A percentile compares a stretch with the other conserved stretches of the same genome.
Conservation (phyloP, 2,888 invertebrate genomes). For the Athetis lepigone region DNA sequence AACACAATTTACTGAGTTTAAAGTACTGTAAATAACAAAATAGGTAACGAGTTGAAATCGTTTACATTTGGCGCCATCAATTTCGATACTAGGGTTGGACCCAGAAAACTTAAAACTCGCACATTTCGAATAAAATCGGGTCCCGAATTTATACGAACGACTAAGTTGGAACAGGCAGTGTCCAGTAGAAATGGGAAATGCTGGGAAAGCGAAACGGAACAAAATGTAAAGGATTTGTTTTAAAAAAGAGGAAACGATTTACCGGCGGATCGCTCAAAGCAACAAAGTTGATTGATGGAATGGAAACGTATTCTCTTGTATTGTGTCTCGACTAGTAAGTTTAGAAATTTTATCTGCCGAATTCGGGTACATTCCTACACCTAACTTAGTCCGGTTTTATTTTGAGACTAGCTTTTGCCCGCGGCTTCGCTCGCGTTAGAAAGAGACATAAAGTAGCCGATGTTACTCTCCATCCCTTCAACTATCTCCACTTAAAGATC, state of each 20-base stretch:
- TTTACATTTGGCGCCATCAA: conserved; percentile 66
- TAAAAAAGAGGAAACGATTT: conserved; percentile 40
- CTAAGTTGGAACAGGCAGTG: conserved; percentile 44
- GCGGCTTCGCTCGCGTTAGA: no score
- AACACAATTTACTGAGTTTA: conserved; percentile 42
- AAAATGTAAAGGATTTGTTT: conserved; percentile 47
- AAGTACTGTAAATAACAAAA: conserved; percentile 58
- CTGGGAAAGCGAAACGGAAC: conserved; percentile 26
- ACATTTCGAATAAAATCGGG: conserved; percentile 34
- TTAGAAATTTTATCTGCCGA: not conserved
- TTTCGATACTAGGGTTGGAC: conserved; percentile 55
- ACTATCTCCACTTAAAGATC: no score
- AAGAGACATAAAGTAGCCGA: no score
- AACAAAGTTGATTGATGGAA: conserved; percentile 47
- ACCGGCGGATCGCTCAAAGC: conserved; percentile 33
- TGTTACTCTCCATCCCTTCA: no score
- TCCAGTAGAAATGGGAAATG: conserved; percentile 39
- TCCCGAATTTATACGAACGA: conserved; percentile 36
- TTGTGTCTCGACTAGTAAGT: conserved; percentile 2
- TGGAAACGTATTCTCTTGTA: conserved; percentile 25
- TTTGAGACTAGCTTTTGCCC: no score
- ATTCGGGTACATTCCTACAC: not conserved
- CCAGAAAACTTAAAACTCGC: not conserved
- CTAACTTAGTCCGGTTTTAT: not conserved
- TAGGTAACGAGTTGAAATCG: conserved; percentile 60